A percentile compares a stretch with the other conserved stretches of the same genome.
Evolutionary conservation across 2,888 invertebrate genomes (phyloP).

Genomic region (Actias luna): DNA sequence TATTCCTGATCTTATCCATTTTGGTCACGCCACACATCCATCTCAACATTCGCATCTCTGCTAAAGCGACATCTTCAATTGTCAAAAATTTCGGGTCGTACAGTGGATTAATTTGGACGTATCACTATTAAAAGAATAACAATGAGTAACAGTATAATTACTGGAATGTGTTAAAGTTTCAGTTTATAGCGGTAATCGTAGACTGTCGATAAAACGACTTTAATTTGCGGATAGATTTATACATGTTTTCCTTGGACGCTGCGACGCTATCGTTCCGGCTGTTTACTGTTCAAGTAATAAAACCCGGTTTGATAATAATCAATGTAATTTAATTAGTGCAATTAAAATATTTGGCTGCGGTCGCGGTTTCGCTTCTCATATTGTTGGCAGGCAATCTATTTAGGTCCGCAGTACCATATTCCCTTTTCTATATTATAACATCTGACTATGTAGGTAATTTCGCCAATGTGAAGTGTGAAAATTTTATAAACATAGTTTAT

Average conservation of each 20-base stretch:
- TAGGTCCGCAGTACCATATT: not conserved
- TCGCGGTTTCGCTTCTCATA: not conserved
- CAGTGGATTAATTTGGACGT: not conserved
- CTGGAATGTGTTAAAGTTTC: constrained; percentile 6
- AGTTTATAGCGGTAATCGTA: constrained; percentile 16
- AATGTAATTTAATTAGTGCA: constrained; percentile 9
- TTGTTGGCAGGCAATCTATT: not conserved
- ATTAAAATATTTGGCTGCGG: constrained; percentile 1
- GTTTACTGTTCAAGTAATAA: not conserved
- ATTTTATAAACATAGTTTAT: too few species aligned
- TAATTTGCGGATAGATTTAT: constrained; percentile 32
- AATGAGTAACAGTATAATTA: not conserved
- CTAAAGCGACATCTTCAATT: too few species aligned
- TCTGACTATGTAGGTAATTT: too few species aligned
- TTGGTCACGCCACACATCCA: too few species aligned
- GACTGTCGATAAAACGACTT: constrained; percentile 15
- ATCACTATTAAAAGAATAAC: not conserved
- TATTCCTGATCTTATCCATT: too few species aligned
- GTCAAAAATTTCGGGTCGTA: too few species aligned
- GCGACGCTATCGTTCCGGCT: not conserved
- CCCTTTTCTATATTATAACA: not conserved
- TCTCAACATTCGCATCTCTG: too few species aligned
- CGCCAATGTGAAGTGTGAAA: too few species aligned
- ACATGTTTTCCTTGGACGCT: constrained; percentile 32
- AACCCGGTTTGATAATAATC: not conserved